These are phyloP conservation scores for Agonopterix alstromeriana DNA, from an alignment of 2,888 invertebrate genomes.

Conservation along the genomic window DNA sequence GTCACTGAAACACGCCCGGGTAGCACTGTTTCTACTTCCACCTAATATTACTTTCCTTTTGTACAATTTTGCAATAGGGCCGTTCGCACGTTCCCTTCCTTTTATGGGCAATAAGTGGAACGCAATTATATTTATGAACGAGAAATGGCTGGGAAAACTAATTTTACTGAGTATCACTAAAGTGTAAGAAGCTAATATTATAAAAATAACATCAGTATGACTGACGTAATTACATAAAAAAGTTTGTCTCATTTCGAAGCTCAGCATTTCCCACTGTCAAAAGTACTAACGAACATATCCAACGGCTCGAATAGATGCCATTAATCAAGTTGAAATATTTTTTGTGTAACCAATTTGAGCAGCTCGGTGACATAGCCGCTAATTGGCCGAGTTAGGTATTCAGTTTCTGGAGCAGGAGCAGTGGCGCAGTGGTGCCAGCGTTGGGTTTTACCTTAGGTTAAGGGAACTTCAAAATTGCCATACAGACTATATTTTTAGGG, in stretches of 20 bases:
- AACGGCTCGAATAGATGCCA: background rate
- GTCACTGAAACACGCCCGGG: constrained; percentile 70
- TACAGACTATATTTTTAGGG: too few species aligned
- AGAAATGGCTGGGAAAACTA: constrained; percentile 70
- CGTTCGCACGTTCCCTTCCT: constrained; percentile 74
- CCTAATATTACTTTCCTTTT: constrained; percentile 76
- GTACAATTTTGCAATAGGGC: constrained; percentile 75
- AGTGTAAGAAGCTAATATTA: constrained; percentile 4
- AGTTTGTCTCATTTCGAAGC: too few species aligned
- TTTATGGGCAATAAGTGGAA: constrained; percentile 77
- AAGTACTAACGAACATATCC: too few species aligned
- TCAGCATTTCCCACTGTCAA: too few species aligned
- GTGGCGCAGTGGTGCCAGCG: constrained; percentile 21
- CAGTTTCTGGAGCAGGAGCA: constrained; percentile 54
- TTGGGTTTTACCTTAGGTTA: too few species aligned
- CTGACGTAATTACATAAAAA: too few species aligned
- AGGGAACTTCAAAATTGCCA: too few species aligned
- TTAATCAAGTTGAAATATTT: constrained; percentile 1
- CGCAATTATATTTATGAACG: constrained; percentile 75
- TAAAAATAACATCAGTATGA: too few species aligned
- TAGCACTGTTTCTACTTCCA: constrained; percentile 61
- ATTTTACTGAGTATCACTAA: constrained; percentile 62
- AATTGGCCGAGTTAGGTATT: constrained; percentile 57
- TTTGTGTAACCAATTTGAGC: constrained; percentile 24
- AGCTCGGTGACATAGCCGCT: constrained; percentile 33